Percentiles rank a stretch among this genome's conserved stretches.
These are phyloP conservation scores for Aquatica leii DNA, from an alignment of 2,888 invertebrate genomes.

Conservation along the genomic window DNA sequence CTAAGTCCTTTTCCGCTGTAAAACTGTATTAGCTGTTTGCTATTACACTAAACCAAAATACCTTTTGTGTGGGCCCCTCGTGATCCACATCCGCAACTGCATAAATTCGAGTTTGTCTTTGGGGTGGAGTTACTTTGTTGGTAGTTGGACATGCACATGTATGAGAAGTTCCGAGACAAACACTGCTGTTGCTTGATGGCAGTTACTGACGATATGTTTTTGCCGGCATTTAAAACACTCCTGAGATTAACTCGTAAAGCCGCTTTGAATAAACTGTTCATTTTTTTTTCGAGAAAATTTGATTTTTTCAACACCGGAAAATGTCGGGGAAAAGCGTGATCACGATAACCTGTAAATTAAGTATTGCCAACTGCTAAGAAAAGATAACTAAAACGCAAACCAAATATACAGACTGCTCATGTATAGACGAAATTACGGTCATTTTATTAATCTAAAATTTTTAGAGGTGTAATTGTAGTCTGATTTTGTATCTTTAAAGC, in stretches of 20 bases:
- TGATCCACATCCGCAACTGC: slow-evolving; percentile 74
- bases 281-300: slow-evolving; percentile 56
- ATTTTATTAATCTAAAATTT: too few relatives aligned
- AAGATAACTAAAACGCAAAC: too few relatives aligned
- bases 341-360: neutral
- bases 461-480: too few relatives aligned
- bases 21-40: too few relatives aligned
- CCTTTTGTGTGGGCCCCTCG: slow-evolving; percentile 58
- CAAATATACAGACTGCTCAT: too few relatives aligned
- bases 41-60: slow-evolving; percentile 10
- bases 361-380: too few relatives aligned
- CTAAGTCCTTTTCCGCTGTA: slow-evolving; percentile 84
- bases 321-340: neutral
- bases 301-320: neutral
- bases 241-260: slow-evolving; percentile 62
- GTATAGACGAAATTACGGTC: too few relatives aligned
- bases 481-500: too few relatives aligned
- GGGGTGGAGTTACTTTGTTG: slow-evolving; percentile 52
- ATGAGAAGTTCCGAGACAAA: slow-evolving; percentile 76
- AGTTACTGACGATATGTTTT: slow-evolving; percentile 49
- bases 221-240: slow-evolving; percentile 51
- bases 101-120: slow-evolving; percentile 68
- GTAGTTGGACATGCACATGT: slow-evolving; percentile 66
- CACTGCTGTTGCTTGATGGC: slow-evolving; percentile 65
- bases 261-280: slow-evolving; percentile 75